Conservation (phyloP, 1,140 invertebrate species). For the Orchesella cincta region DNA sequence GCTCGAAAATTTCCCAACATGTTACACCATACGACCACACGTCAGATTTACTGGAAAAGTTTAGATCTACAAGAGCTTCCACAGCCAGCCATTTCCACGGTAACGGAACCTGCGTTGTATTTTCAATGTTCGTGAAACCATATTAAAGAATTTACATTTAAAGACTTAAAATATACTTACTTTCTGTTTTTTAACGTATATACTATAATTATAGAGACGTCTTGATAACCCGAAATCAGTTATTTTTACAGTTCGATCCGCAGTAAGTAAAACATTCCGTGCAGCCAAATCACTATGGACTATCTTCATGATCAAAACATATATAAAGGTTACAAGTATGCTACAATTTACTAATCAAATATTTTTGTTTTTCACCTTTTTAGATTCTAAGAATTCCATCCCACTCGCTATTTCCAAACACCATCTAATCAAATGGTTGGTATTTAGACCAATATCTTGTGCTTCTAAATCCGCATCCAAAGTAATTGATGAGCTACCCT, state of each 20-base stretch:
- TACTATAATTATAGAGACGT: background rate
- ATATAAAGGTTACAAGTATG: background rate
- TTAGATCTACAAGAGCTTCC: constrained; percentile 6
- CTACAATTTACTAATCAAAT: background rate
- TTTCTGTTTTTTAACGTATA: background rate
- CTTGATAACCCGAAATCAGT: constrained; percentile 18
- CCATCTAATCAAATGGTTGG: background rate
- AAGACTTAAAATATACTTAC: background rate
- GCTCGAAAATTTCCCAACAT: constrained; percentile 82
- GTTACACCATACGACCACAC: constrained; percentile 80
- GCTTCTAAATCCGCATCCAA: no score
- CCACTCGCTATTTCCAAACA: background rate
- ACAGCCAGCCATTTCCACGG: constrained; percentile 23
- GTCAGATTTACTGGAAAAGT: constrained; percentile 29
- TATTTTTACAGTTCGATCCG: background rate
- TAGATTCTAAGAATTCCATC: background rate
- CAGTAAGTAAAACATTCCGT: background rate
- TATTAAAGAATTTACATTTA: background rate
- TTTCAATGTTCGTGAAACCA: constrained; percentile 43
- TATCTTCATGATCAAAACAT: background rate
- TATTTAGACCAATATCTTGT: background rate
- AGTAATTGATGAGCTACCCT: no score
- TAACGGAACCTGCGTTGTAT: constrained; percentile 31
- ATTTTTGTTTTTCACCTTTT: background rate
- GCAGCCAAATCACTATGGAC: background rate